Evolutionary conservation across 2,113 vertebrate species (phyloP).

Genomic region (Forbesichthys agassizii): DNA sequence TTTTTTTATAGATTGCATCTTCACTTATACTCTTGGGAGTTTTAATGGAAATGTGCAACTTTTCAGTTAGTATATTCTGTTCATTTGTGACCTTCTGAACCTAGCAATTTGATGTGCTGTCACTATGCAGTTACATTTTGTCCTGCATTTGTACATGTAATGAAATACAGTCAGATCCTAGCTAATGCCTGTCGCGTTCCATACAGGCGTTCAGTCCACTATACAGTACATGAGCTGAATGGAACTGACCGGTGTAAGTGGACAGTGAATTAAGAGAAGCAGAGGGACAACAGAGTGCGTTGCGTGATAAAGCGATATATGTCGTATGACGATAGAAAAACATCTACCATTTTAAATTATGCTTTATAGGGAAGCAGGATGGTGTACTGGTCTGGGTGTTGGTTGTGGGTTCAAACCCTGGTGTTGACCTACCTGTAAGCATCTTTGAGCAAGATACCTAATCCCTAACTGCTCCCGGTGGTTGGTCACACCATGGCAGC

Average conservation of each 20-base stretch:
- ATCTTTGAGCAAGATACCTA: no score
- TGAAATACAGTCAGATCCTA: constrained; percentile 27
- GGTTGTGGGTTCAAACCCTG: no score
- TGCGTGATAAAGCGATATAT: no score
- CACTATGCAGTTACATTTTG: neutral
- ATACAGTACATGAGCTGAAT: constrained; percentile 4
- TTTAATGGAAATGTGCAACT: neutral
- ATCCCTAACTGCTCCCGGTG: no score
- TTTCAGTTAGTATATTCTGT: neutral
- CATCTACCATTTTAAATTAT: no score
- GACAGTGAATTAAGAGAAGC: constrained; percentile 2
- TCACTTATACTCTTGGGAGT: neutral
- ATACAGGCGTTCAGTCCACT: constrained; percentile 20
- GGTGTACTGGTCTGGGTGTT: no score
- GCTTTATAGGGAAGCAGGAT: no score
- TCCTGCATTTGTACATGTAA: constrained; percentile 25
- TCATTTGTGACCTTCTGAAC: neutral
- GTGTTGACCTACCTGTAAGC: no score
- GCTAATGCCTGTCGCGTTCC: constrained; percentile 11
- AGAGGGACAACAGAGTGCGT: no score
- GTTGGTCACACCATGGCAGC: no score
- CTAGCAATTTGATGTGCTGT: neutral
- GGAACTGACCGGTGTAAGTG: neutral
- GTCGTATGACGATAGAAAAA: no score
- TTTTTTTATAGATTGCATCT: constrained; percentile 8